Base-by-base conservation (phyloP, 2,113 vertebrate species). In the Anolis carolinensis region DNA sequence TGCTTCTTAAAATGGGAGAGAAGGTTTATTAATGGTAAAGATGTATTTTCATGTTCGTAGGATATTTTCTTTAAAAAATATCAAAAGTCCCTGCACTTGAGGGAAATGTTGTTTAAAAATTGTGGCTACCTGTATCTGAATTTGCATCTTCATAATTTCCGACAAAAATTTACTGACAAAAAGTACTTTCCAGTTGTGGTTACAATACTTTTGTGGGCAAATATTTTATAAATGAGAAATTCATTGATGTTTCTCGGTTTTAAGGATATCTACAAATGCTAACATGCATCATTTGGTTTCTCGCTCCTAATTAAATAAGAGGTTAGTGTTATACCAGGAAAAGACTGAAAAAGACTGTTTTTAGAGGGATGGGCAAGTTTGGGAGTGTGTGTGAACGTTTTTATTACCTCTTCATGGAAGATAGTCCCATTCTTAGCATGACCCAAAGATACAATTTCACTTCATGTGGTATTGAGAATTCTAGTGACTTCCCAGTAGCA, bases 1-100 rank as follows among this genome's bases (percentile, higher is more conserved):
- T 89, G 84, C 90, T 92, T 92, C 92, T 96, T 93, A 93, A 95
- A 95, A 95, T 93, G 93, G 95, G 95, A 96, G 94, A 95, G 95
- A 95, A 94, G 89, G 93, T 92, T 95, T 95, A 95, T 96, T 96
- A 96, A 96, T 92, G 93, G 92, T 91, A 95, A 93, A 95, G 52
- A 63, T 44, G 95, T 90, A 94, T 82, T 88, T 89, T 85, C 2
- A 2, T 44, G 39, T 91, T 93, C 93, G 79, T 86, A 92, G 88
- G 83, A 25, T 36, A 55, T 14, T 87, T 92, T 91, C 89, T 90
- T 91, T 92, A 91, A 89, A 78, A 32, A 62, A 32, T n/a, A 34
- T 72, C 39, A 48, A 44, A 34, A 83, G 52, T 36, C 50, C 32
- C 39, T 86, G 14, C 30, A 73, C 21, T 65, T 86, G 48, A 63